These are phyloP conservation scores for Stomatorhinus walkeri DNA, from an alignment of 2,797 vertebrate species.

Conservation along the genomic window DNA sequence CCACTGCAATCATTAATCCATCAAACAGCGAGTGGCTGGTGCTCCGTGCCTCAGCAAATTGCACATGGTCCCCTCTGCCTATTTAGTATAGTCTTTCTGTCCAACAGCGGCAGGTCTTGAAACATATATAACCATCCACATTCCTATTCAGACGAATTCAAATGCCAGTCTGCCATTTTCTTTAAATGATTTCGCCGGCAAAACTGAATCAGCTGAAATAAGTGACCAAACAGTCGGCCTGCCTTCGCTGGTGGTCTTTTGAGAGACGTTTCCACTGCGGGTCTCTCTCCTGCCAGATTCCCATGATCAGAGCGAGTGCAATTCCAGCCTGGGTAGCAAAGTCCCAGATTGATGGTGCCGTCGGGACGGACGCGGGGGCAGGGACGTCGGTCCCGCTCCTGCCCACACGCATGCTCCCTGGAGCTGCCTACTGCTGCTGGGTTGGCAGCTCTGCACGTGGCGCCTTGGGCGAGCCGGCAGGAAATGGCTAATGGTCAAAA, in stretches of 20 bases:
- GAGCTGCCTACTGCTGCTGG: background rate
- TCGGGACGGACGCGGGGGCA: background rate
- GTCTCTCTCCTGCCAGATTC: constrained; percentile 9
- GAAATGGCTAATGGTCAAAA: constrained; percentile 23
- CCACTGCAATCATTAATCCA: background rate
- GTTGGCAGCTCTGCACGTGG: background rate
- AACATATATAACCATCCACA: background rate
- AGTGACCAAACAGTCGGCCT: background rate
- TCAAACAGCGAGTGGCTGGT: background rate
- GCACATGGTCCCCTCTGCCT: background rate
- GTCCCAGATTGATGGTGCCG: constrained; percentile 34
- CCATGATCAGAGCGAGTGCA: constrained; percentile 38
- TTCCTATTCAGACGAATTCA: background rate
- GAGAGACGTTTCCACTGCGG: constrained; percentile 8
- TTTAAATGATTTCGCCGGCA: background rate
- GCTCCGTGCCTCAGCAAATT: background rate
- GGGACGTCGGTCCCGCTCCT: background rate
- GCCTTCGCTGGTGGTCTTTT: background rate
- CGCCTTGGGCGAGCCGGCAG: constrained; percentile 1
- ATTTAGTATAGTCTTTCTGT: background rate
- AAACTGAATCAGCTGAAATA: background rate
- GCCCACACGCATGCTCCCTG: background rate
- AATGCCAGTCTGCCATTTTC: background rate
- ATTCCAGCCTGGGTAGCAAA: constrained; percentile 33
- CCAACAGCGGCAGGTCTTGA: background rate